A percentile compares a stretch with the other conserved stretches of the same genome.
Conservation (phyloP, 2,888 invertebrate genomes). For the Lacanobia wlatinum region DNA sequence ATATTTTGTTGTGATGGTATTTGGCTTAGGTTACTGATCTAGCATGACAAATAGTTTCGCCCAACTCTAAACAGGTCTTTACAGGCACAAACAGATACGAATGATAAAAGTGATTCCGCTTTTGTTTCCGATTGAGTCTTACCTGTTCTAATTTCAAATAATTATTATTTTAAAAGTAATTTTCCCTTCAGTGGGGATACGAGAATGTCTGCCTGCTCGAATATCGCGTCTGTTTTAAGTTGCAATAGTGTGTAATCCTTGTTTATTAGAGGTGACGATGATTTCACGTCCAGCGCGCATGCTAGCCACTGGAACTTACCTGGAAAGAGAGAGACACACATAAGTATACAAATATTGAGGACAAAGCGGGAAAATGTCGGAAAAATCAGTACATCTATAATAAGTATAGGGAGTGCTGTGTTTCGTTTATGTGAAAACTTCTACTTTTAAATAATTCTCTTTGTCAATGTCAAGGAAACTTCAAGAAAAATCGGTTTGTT, state of each 20-base stretch:
- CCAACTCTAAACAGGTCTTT: not conserved
- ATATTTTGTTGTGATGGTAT: not conserved
- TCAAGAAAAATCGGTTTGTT: not conserved
- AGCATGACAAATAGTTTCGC: too few relatives aligned
- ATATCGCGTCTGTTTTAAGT: slow-evolving; percentile 43
- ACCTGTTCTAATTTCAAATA: slow-evolving; percentile 14
- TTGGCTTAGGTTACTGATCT: too few relatives aligned
- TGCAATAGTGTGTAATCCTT: slow-evolving; percentile 48
- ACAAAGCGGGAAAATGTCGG: too few relatives aligned
- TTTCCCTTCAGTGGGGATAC: not conserved
- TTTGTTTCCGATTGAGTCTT: not conserved
- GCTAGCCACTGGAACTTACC: slow-evolving; percentile 76
- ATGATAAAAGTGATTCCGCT: not conserved
- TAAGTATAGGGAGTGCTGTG: too few relatives aligned
- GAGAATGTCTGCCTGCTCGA: slow-evolving; percentile 33
- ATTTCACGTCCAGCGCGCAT: slow-evolving; percentile 63
- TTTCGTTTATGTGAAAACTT: too few relatives aligned
- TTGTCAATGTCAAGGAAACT: not conserved
- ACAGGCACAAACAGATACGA: not conserved
- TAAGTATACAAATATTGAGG: slow-evolving; percentile 24
- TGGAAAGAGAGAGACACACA: slow-evolving; percentile 66
- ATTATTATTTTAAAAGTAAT: not conserved
- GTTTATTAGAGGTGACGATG: slow-evolving; percentile 45
- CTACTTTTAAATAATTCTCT: too few relatives aligned
- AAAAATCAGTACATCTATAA: too few relatives aligned